Percentiles rank a stretch among this genome's conserved stretches.
Conservation (phyloP, 2,113 vertebrate species). For the Mormyrus iriodes region DNA sequence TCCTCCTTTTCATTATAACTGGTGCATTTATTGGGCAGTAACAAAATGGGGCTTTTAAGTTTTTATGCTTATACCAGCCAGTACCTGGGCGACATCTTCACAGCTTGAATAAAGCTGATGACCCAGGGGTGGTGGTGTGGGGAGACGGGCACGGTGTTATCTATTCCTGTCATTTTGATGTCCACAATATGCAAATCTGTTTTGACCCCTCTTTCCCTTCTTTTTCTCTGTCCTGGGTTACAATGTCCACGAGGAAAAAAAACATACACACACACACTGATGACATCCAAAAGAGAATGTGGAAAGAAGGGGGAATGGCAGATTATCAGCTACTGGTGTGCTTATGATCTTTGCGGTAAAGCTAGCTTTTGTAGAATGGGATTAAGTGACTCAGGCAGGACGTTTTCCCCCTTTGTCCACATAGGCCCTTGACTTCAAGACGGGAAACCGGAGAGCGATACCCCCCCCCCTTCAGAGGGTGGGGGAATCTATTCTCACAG, state of each 20-base stretch:
- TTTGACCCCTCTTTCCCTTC: neutral
- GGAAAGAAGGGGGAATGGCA: neutral
- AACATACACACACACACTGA: neutral
- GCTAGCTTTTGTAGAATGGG: conserved; percentile 53
- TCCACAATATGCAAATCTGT: conserved; percentile 22
- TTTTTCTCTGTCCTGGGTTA: neutral
- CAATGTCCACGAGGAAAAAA: neutral
- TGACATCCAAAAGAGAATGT: neutral
- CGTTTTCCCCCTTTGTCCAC: neutral
- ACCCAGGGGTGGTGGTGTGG: neutral
- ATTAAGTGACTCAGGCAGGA: conserved; percentile 46
- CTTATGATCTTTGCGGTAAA: conserved; percentile 59
- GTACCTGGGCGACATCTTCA: neutral
- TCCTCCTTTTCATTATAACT: neutral
- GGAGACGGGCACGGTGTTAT: neutral
- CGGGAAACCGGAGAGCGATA: conserved; percentile 26
- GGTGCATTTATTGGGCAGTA: neutral
- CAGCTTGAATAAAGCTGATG: neutral
- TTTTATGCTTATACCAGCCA: neutral
- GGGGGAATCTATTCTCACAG: neutral
- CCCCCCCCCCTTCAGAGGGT: neutral
- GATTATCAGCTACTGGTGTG: conserved; percentile 33
- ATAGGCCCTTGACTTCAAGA: conserved; percentile 40
- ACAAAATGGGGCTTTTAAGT: conserved; percentile 10
- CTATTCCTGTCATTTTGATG: neutral